Conservation (phyloP, 2,113 vertebrate species). For the Hemiprocne comata region DNA sequence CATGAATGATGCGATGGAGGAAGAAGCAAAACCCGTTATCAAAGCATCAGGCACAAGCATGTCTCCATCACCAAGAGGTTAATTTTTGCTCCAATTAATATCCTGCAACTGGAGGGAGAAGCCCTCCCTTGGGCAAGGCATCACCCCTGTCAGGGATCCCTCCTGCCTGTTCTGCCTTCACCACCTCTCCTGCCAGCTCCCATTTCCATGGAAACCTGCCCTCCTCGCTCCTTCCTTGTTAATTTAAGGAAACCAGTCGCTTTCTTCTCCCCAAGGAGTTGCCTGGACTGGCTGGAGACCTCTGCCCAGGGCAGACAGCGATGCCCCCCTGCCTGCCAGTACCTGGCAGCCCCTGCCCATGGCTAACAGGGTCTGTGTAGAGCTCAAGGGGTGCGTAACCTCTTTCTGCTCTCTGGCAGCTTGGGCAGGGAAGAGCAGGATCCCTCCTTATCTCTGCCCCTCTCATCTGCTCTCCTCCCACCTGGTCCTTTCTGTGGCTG, state of each 20-base stretch:
- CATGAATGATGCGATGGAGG: background rate
- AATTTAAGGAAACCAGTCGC: background rate
- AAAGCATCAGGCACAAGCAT: background rate
- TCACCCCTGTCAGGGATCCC: background rate
- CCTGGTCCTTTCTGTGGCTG: background rate
- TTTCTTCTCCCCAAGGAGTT: background rate
- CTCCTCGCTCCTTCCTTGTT: background rate
- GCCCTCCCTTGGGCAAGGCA: background rate
- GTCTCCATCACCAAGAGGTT: background rate
- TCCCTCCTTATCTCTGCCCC: background rate
- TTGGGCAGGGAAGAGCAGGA: background rate
- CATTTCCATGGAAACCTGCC: slow-evolving; percentile 57
- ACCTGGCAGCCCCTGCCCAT: background rate
- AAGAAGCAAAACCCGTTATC: background rate
- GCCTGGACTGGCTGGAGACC: background rate
- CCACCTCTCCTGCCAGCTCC: slow-evolving; percentile 36
- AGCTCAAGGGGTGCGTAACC: fast-evolving
- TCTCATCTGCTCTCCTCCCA: background rate
- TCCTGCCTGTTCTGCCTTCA: background rate
- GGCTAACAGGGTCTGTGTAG: background rate
- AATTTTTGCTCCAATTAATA: background rate
- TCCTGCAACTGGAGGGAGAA: background rate
- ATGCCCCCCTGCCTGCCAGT: background rate
- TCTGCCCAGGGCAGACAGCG: fast-evolving
- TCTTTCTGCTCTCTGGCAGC: background rate